Evolutionary conservation across 1,140 invertebrate genomes (phyloP).

Genomic region (Meloidogyne chitwoodi): DNA sequence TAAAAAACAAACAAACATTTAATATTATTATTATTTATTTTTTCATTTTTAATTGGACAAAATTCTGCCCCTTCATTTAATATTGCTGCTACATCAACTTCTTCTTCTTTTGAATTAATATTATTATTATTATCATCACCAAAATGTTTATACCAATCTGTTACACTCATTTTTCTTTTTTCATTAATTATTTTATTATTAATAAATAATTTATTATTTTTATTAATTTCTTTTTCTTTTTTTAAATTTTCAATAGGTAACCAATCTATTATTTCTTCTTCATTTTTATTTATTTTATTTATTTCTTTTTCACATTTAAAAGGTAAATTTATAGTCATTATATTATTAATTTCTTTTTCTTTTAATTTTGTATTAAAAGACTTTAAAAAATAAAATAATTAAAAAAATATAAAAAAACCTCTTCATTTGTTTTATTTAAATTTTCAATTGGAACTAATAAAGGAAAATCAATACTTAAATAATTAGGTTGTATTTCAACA

Average conservation of each 20-base stretch:
- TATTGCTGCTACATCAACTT: not conserved
- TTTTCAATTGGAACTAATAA: conserved; percentile 11
- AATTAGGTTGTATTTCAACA: not conserved
- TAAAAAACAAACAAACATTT: not conserved
- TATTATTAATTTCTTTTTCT: not conserved
- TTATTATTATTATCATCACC: not conserved
- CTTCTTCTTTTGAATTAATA: not conserved
- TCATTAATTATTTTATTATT: not conserved
- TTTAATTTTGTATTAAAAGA: not conserved
- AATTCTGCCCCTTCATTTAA: conserved; percentile 1
- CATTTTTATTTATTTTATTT: not conserved
- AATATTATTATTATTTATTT: not conserved
- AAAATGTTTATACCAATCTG: conserved; percentile 2
- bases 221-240: not conserved
- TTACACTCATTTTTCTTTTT: not conserved
- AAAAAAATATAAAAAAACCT: not conserved
- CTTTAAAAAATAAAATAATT: no score
- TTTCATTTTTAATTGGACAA: not conserved
- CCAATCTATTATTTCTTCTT: conserved; percentile 1
- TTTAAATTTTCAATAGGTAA: conserved; percentile 7
- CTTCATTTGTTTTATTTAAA: not conserved
- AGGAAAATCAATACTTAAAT: conserved; percentile 15
- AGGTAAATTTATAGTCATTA: not conserved
- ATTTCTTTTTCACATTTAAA: not conserved
- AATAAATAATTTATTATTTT: not conserved